Percentiles rank a stretch among this genome's conserved stretches.
Conservation (phyloP, 2,797 vertebrate species). For the Tangara arthus region DNA sequence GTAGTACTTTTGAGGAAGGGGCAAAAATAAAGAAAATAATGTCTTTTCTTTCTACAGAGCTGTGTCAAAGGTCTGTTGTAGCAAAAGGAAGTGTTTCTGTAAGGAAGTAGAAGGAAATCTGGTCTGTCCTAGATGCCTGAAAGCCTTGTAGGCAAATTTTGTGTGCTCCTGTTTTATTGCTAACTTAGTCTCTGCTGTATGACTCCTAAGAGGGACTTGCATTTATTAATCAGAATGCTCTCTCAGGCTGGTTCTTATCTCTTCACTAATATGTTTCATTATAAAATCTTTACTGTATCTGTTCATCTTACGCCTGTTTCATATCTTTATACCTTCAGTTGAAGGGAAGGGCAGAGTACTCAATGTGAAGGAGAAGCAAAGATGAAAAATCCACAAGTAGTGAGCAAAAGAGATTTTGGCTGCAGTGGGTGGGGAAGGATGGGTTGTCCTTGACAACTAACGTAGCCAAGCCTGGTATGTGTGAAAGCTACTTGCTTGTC, state of each 20-base stretch:
- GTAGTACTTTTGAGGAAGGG: neutral
- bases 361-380: neutral
- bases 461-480: neutral
- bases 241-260: neutral
- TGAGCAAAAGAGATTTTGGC: neutral
- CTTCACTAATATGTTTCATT: neutral
- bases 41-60: neutral
- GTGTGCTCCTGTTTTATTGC: neutral
- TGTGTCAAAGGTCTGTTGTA: neutral
- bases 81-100: neutral
- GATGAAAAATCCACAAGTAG: neutral
- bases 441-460: neutral
- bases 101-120: neutral
- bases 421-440: neutral
- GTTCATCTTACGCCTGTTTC: neutral
- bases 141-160: neutral
- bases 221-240: neutral
- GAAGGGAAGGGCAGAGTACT: neutral
- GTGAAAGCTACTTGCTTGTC: neutral
- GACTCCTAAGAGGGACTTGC: neutral
- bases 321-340: neutral
- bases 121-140: neutral
- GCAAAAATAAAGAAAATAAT: neutral
- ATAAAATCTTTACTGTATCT: neutral
- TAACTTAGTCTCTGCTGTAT: neutral